Percentiles rank a stretch among this genome's conserved stretches.
Evolutionary conservation across 2,888 invertebrate species (phyloP).

Genomic region (Liopterus haemorrhoidalis): DNA sequence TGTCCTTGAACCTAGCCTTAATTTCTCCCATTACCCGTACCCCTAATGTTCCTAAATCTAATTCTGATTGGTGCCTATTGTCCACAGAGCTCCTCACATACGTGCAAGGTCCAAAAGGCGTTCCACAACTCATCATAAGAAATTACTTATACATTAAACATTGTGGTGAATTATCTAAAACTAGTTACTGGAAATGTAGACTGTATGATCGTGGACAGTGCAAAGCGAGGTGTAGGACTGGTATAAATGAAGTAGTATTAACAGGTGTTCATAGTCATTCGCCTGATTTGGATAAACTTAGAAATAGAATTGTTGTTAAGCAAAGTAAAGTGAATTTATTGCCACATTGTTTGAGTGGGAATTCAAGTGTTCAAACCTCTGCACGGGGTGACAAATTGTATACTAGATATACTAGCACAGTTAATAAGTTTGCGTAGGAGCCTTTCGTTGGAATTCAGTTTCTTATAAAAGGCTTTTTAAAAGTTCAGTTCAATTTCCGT

Average conservation of each 20-base stretch:
- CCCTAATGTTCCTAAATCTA: too few species aligned
- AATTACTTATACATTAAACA: slow-evolving; percentile 42
- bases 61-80: too few species aligned
- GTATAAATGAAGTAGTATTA: slow-evolving; percentile 34
- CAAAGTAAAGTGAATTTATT: slow-evolving; percentile 27
- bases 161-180: slow-evolving; percentile 37
- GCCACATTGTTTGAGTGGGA: too few species aligned
- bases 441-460: too few species aligned
- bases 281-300: slow-evolving; percentile 24
- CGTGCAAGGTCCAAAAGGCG: slow-evolving; percentile 37
- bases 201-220: slow-evolving; percentile 40
- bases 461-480: too few species aligned
- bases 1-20: too few species aligned
- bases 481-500: too few species aligned
- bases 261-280: slow-evolving; percentile 35
- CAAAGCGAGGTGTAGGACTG: slow-evolving; percentile 39
- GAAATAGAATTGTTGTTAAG: slow-evolving; percentile 30
- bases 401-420: too few species aligned
- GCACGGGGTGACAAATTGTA: too few species aligned
- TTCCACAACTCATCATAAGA: slow-evolving; percentile 38
- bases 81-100: slow-evolving; percentile 39
- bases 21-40: too few species aligned
- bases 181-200: slow-evolving; percentile 43
- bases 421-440: too few species aligned
- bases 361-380: too few species aligned